phyloP scores from a whole-genome alignment of 2,113 vertebrate genomes.

The Nothobranchius furzeri region DNA sequence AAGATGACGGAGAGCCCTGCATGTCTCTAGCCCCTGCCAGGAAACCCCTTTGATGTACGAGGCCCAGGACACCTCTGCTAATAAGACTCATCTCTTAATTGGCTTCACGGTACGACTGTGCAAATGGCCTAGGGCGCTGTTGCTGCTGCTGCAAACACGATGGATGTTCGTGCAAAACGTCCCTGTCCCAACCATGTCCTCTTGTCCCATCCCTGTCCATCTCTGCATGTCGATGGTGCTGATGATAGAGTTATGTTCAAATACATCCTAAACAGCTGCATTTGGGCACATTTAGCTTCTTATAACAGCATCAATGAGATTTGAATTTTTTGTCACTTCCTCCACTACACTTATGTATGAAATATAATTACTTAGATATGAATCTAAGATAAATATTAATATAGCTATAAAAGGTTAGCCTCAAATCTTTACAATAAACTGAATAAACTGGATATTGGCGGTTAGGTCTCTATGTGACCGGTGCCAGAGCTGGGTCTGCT shows the following conservation, averaged over 20 bases:
- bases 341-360: too few relatives aligned
- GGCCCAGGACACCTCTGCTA: conserved; percentile 69
- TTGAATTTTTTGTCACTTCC: too few relatives aligned
- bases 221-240: conserved; percentile 24
- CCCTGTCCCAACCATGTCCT: conserved; percentile 15
- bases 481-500: too few relatives aligned
- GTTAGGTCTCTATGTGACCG: too few relatives aligned
- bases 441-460: too few relatives aligned
- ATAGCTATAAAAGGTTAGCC: too few relatives aligned
- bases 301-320: too few relatives aligned
- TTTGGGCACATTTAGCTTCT: too few relatives aligned
- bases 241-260: not conserved
- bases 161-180: not conserved
- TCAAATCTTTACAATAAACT: too few relatives aligned
- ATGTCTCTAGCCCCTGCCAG: conserved; percentile 66
- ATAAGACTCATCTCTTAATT: conserved; percentile 81
- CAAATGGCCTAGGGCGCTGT: conserved; percentile 43
- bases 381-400: too few relatives aligned
- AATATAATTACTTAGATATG: too few relatives aligned
- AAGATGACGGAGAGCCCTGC: conserved; percentile 69
- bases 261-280: too few relatives aligned
- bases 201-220: conserved; percentile 18
- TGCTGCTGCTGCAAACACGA: not conserved
- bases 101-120: conserved; percentile 61
- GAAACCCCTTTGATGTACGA: conserved; percentile 72